Evolutionary conservation across 2,888 invertebrate species (phyloP), one percentile per base, ranked within the genome.

Genomic region (Caenorhabditis sp.): DNA sequence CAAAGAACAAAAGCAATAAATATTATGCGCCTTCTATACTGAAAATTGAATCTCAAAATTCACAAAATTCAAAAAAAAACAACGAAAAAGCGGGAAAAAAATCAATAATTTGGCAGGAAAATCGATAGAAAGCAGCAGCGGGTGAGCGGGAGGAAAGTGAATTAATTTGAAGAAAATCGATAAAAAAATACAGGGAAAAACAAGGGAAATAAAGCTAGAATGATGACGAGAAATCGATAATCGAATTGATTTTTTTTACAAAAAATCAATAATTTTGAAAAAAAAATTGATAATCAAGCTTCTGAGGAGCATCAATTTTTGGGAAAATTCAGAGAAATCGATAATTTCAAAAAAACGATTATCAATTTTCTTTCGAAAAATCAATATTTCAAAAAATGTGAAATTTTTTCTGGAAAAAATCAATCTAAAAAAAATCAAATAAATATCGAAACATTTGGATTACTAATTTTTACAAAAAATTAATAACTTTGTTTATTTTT

Each of bases 51-150:
- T 32, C 32, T 32, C 32, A 32, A 32, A 32, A 32, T 32, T 32
- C 32, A 32, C 4, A 32, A 32, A 32, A 32, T 32, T 32, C 40
- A 40, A 40, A 13, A 40, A 40, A 40, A 40, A 40, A 40, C 13
- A n/a, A n/a, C 40, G 13, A 40, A 11, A 40, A 40, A 40, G 6
- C 2, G 13, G 13, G 13, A 13, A 13, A 13, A 40, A 40, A 32
- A 22, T 64, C 64, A 72, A 64, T 64, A 55, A 72, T 55, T n/a
- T n/a, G 20, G 61, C 28, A 61, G n/a, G 47, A 50, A 62, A 71
- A 47, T 32, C 26, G 74, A 58, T 35, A 62, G 62, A 62, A 71
- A 71, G 71, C 71, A 51, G 40, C 40, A 40, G 70, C 70, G 61
- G 71, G 71, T 70, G 60, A 50, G 60, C 13, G 28, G 47, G 15